These are phyloP conservation scores for Caracal caracal DNA, from an alignment of 2,113 vertebrate species.

Conservation along the genomic window DNA sequence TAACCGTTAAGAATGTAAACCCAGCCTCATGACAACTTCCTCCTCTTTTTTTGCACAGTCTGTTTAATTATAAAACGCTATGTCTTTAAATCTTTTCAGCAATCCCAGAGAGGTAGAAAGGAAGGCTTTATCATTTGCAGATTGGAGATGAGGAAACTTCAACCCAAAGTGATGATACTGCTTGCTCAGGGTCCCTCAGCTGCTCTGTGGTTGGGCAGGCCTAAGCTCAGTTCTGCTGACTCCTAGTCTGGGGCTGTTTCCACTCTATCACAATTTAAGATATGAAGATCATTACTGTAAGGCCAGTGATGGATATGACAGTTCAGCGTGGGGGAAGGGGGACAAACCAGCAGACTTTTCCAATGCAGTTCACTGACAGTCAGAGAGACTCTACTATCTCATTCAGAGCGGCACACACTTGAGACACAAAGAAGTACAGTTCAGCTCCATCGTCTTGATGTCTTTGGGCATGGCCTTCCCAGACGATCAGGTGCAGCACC, in stretches of 20 bases:
- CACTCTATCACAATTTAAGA: not conserved
- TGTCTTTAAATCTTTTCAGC: not conserved
- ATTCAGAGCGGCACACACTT: not conserved
- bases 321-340: not conserved
- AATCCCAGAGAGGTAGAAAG: not conserved
- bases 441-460: conserved; percentile 6
- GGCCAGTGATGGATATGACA: not conserved
- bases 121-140: not conserved
- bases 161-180: not conserved
- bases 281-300: not conserved
- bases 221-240: conserved; percentile 1
- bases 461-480: not conserved
- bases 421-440: conserved; percentile 16
- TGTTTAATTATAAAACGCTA: not conserved
- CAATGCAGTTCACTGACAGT: not conserved
- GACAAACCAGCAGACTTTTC: not conserved
- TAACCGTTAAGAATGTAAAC: not conserved
- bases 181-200: not conserved
- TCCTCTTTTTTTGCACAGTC: not conserved
- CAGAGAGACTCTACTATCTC: conserved; percentile 8
- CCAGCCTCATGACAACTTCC: not conserved
- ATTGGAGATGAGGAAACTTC: conserved; percentile 23
- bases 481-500: conserved; percentile 60
- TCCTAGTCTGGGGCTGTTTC: conserved; percentile 33
- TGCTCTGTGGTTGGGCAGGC: not conserved